phyloP scores from a whole-genome alignment of 1,140 invertebrate species.

The Meloidogyne floridensis region DNA sequence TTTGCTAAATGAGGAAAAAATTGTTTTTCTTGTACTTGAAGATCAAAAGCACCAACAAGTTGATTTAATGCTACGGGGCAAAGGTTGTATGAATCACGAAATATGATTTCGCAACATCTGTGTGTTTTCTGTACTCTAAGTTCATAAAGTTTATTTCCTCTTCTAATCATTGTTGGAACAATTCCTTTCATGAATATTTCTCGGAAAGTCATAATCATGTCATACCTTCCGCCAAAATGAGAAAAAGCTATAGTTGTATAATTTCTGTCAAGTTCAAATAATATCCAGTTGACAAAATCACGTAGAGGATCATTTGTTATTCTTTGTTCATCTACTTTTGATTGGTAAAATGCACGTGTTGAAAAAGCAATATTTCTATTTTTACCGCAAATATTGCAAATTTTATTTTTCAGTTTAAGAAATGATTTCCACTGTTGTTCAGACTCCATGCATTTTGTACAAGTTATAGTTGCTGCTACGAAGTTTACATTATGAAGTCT shows the following conservation, averaged over 20 bases:
- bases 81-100: not conserved
- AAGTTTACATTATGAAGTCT: conserved; percentile 1
- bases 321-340: not conserved
- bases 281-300: conserved; percentile 1
- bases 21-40: conserved; percentile 21
- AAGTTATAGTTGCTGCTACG: not conserved
- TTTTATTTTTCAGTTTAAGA: not conserved
- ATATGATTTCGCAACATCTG: not conserved
- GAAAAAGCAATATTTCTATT: not conserved
- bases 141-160: conserved; percentile 11
- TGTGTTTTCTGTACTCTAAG: not conserved
- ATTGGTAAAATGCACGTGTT: not conserved
- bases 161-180: not conserved
- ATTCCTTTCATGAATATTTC: not conserved
- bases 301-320: not conserved
- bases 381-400: not conserved
- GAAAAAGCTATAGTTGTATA: not conserved
- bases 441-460: not conserved
- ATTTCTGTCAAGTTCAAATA: not conserved
- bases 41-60: conserved; percentile 6
- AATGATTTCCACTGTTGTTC: not conserved
- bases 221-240: conserved; percentile 13
- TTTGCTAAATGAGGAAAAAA: conserved; percentile 14
- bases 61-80: not conserved
- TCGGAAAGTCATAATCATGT: conserved; percentile 5